Conservation (phyloP, 2,888 invertebrate genomes). For the Sericinus montela region DNA sequence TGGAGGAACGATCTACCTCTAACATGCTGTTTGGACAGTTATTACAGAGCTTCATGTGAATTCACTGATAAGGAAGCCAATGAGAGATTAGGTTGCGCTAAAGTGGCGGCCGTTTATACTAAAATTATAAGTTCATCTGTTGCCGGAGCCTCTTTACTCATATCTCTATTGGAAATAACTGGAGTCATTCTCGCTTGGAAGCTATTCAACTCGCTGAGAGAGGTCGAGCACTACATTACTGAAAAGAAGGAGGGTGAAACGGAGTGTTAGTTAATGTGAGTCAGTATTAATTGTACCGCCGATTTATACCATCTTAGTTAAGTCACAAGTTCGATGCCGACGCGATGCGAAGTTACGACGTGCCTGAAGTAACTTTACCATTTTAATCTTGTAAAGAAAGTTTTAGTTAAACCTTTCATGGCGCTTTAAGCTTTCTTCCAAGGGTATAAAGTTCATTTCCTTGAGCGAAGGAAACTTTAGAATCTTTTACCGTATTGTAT, state of each 20-base stretch:
- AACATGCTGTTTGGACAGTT: conserved; percentile 66
- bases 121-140: conserved; percentile 71
- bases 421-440: conserved; percentile 25
- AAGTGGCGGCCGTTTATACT: conserved; percentile 71
- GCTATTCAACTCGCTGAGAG: conserved; percentile 59
- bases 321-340: conserved; percentile 23
- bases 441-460: conserved; percentile 52
- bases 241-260: conserved; percentile 72
- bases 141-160: conserved; percentile 61
- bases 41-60: conserved; percentile 64
- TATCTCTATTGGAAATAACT: conserved; percentile 57
- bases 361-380: conserved; percentile 34
- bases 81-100: conserved; percentile 69
- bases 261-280: conserved; percentile 51
- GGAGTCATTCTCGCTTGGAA: conserved; percentile 64
- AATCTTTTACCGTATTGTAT: conserved; percentile 37
- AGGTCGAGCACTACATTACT: conserved; percentile 70
- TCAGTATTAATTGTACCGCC: conserved; percentile 37
- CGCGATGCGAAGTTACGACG: conserved; percentile 11
- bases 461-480: conserved; percentile 44
- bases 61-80: conserved; percentile 74
- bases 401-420: conserved; percentile 23
- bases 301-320: conserved; percentile 23
- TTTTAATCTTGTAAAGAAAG: conserved; percentile 21
- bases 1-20: conserved; percentile 68